A percentile compares a stretch with the other conserved stretches of the same genome.
These are phyloP conservation scores for Noctua comes DNA, from an alignment of 2,888 invertebrate genomes.

Conservation along the genomic window DNA sequence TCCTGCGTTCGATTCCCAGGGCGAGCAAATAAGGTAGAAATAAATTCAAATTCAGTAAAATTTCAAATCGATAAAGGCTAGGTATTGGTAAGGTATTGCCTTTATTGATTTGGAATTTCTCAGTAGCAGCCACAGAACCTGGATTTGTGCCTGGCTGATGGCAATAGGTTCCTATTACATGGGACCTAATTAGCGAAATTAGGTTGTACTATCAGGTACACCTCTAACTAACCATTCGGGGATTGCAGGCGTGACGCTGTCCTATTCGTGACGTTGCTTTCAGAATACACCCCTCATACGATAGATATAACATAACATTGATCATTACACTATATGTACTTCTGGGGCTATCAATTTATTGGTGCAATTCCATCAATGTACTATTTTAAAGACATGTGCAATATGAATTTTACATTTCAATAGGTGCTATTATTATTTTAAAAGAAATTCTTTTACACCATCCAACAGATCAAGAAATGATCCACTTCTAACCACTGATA, in stretches of 20 bases:
- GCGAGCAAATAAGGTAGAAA: not conserved
- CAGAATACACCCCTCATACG: not conserved
- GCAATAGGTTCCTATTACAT: not conserved
- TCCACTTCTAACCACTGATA: constrained; percentile 17
- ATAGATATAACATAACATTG: not conserved
- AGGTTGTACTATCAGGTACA: not conserved
- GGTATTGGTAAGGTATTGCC: too few species aligned
- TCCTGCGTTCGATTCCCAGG: not conserved
- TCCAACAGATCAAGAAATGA: not conserved
- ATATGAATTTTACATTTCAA: constrained; percentile 3
- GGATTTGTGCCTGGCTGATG: not conserved
- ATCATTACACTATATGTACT: not conserved
- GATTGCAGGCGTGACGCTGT: not conserved
- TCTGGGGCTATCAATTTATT: not conserved
- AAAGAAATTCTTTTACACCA: constrained; percentile 8
- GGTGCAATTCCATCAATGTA: constrained; percentile 22
- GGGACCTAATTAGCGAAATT: not conserved
- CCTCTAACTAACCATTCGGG: not conserved
- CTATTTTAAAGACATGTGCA: not conserved
- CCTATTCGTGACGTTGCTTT: not conserved
- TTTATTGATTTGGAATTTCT: not conserved
- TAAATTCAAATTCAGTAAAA: too few species aligned
- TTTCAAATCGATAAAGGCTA: not conserved
- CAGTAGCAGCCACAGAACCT: not conserved
- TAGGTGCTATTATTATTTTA: not conserved